A percentile compares a stretch with the other conserved stretches of the same genome.
phyloP scores from a whole-genome alignment of 2,113 vertebrate species.

The Eupsittula cactorum region DNA sequence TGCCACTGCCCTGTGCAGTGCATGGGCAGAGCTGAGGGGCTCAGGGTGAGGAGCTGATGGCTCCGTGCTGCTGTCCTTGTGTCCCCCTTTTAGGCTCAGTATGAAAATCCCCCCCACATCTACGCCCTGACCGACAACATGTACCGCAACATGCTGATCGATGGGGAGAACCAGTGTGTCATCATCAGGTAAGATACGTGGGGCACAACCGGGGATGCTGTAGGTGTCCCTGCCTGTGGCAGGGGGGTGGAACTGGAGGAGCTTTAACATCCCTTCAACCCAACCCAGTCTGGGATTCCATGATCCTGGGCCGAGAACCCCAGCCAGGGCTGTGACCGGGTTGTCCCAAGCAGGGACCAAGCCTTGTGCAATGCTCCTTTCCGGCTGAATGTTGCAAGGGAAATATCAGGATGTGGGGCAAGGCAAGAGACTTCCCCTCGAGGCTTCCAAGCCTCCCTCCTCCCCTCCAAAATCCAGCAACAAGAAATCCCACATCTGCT shows the following conservation, averaged over 20 bases:
- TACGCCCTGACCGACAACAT: constrained; percentile 95
- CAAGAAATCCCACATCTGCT: neutral
- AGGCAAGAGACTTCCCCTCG: constrained; percentile 6
- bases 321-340: accelerated
- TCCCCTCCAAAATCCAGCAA: neutral
- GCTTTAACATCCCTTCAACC: neutral
- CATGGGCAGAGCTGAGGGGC: neutral
- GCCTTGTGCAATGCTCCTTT: neutral
- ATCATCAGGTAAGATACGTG: constrained; percentile 82
- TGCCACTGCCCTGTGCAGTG: accelerated
- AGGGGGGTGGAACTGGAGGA: neutral
- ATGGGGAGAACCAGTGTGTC: constrained; percentile 94
- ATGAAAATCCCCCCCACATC: constrained; percentile 96
- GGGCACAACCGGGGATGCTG: neutral
- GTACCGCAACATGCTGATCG: constrained; percentile 99
- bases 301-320: neutral
- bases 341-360: neutral
- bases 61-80: neutral
- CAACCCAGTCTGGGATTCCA: neutral
- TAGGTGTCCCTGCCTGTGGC: neutral
- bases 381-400: neutral
- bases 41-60: neutral
- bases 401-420: constrained; percentile 43
- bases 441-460: neutral
- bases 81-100: constrained; percentile 84